Conservation (phyloP, 2,797 vertebrate genomes). For the Cirrhinus mrigala region DNA sequence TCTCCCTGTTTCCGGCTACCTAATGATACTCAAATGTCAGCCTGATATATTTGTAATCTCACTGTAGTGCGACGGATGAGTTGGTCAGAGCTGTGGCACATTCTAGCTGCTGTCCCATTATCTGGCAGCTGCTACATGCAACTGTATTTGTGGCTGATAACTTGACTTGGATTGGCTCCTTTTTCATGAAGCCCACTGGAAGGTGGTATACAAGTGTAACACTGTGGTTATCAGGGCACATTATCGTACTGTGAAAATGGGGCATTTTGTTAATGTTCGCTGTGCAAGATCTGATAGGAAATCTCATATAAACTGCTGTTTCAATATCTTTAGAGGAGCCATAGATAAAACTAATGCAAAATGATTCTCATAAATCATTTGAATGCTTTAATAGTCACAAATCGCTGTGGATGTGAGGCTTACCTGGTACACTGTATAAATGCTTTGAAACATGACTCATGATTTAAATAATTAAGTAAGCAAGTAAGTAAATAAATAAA, state of each 20-base stretch:
- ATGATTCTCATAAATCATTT: neutral
- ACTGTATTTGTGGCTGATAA: conserved; percentile 10
- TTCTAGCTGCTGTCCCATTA: conserved; percentile 42
- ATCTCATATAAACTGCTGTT: neutral
- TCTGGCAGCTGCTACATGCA: conserved; percentile 17
- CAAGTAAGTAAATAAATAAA: no score
- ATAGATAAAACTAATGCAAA: neutral
- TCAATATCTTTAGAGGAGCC: neutral
- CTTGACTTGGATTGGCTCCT: conserved; percentile 20
- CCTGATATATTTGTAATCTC: conserved; percentile 52
- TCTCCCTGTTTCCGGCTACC: conserved; percentile 37
- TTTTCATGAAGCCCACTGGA: conserved; percentile 6
- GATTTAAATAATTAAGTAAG: no score
- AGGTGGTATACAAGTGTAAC: neutral
- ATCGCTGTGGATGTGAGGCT: neutral
- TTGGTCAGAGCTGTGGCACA: conserved; percentile 30
- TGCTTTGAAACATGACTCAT: neutral
- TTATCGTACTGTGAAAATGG: conserved; percentile 5
- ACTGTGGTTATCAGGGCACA: conserved; percentile 13
- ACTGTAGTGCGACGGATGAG: conserved; percentile 17
- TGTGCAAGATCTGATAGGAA: conserved; percentile 3
- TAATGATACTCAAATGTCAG: conserved; percentile 61
- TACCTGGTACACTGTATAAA: neutral
- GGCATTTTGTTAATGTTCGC: conserved; percentile 5
- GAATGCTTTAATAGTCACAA: neutral